Base-by-base conservation (phyloP, 2,113 vertebrate genomes). In the Apodemus speciosus region DNA sequence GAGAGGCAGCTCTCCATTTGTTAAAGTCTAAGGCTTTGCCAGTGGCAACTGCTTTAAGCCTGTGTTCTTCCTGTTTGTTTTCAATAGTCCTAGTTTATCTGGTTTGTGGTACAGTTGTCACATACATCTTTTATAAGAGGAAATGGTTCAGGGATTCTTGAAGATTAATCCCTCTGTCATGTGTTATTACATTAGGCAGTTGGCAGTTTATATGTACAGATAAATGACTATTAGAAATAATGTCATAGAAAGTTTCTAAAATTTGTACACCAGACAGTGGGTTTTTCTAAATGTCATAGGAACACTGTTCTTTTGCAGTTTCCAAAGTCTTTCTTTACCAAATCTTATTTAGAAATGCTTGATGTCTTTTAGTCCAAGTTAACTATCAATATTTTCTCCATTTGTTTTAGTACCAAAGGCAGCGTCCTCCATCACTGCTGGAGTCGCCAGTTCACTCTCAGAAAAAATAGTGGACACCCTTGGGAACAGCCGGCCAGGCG, bases 401-500 rank as follows among this genome's bases (percentile, higher is more conserved):
- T 95, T 89, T 83, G 87, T 95, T 90, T 62, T 97, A 99, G 98
- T 95, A 97, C 97, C 98, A 91, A 98, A 98, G 96, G 94, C 97
- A 97, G 95, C 95, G 35, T 96, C 98, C 68, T 93, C 97, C 11
- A 94, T 97, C 20, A 96, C 98, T 80, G 97, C 98, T 30, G 98
- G 98, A 83, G 97, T 98, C 77, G 98, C 98, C 58, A 98, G 97
- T 87, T 98, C 99, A 0, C 96, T 99, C 6, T 99, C 99, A 89
- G 99, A 99, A 96, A 99, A 98, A 98, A 99, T 99, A 64, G 98
- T 94, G 1, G 98, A 99, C 85, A 98, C 98, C 35, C 97, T 98
- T 32, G 98, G 97, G 69, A 99, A 97, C n/a, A 98, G 97, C 64
- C 98, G 97, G n/a, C 95, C 97, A 86, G 99, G 97, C 53, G 98